Conservation (phyloP, 2,113 vertebrate genomes). For the Ardeotis arabs region DNA sequence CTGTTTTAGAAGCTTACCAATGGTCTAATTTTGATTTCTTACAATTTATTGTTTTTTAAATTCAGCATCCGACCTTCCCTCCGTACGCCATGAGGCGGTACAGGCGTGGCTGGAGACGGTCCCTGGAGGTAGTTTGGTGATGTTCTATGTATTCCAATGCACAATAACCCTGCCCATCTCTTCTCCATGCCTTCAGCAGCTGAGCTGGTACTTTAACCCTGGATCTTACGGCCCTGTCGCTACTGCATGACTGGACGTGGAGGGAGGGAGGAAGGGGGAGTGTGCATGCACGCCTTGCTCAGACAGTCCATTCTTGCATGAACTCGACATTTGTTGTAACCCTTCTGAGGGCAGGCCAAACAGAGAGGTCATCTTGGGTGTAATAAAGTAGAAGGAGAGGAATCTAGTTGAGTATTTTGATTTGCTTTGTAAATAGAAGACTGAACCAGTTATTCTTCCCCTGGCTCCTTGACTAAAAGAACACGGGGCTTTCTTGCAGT, state of each 20-base stretch:
- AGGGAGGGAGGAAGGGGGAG: background rate
- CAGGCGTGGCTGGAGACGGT: slow-evolving; percentile 98
- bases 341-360: background rate
- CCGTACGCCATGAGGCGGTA: slow-evolving; percentile 90
- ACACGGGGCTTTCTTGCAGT: background rate
- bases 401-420: accelerated
- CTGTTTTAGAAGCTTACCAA: background rate
- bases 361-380: background rate
- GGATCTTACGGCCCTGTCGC: slow-evolving; percentile 57
- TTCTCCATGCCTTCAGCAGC: slow-evolving; percentile 69
- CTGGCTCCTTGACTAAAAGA: background rate
- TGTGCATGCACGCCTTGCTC: slow-evolving; percentile 65
- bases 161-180: slow-evolving; percentile 71
- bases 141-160: slow-evolving; percentile 66
- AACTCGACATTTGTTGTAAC: background rate
- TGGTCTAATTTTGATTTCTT: slow-evolving; percentile 70
- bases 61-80: slow-evolving; percentile 90
- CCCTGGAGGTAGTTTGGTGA: slow-evolving; percentile 93
- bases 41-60: slow-evolving; percentile 76
- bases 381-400: background rate
- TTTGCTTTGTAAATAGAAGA: background rate
- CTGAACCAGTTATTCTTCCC: background rate
- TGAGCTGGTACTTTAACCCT: slow-evolving; percentile 76
- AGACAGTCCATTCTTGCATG: slow-evolving; percentile 68
- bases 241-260: slow-evolving; percentile 69